phyloP scores from a whole-genome alignment of 1,140 invertebrate species.

The Muscidifurax raptorellus region DNA sequence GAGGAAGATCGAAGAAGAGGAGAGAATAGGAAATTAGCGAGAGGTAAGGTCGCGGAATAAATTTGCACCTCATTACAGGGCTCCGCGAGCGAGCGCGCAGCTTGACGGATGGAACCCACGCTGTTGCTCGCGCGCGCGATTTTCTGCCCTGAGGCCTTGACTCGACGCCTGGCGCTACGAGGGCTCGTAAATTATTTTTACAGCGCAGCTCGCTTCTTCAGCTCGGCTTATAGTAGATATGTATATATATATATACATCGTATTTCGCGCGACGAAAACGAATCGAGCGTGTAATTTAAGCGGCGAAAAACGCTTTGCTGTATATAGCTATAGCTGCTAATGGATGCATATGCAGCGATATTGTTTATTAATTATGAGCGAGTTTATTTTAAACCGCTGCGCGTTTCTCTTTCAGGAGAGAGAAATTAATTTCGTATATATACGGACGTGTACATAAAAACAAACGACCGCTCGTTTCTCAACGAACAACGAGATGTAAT shows the following conservation, averaged over 20 bases:
- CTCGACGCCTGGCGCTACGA: constrained; percentile 7
- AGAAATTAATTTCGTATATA: background rate
- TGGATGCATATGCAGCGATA: background rate
- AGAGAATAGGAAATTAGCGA: constrained; percentile 9
- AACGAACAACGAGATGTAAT: background rate
- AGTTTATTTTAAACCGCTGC: background rate
- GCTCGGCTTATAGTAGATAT: background rate
- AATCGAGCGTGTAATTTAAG: no score
- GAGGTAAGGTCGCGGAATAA: constrained; percentile 57
- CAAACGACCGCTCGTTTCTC: background rate
- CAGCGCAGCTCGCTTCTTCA: background rate
- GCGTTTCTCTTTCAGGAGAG: background rate
- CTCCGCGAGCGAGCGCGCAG: background rate
- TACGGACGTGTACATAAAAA: no score
- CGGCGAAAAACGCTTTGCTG: no score
- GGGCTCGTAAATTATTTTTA: constrained; percentile 39
- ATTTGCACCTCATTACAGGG: constrained; percentile 61
- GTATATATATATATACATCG: no score
- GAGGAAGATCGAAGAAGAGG: constrained; percentile 10
- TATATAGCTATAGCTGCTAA: no score
- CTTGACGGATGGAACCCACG: constrained; percentile 17
- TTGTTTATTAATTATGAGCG: background rate
- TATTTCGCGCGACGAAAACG: background rate
- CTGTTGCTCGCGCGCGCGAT: background rate
- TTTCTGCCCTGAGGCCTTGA: constrained; percentile 15